Evolutionary conservation across 2,888 invertebrate genomes (phyloP), one percentile per base, ranked within the genome.

Genomic region (Priocnemis perturbator): DNA sequence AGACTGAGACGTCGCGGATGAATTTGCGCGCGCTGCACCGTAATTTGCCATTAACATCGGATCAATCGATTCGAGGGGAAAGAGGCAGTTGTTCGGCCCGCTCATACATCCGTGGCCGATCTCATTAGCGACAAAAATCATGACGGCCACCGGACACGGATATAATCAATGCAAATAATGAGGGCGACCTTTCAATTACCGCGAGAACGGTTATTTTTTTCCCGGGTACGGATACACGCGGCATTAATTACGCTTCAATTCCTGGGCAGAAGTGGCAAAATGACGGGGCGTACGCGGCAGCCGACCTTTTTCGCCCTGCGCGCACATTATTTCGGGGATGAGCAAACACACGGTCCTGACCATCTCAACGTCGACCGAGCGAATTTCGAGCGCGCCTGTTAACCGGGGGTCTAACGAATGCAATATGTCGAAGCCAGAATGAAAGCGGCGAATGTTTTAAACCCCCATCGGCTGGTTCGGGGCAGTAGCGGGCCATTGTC

Each of bases 391-490:
- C 26, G 50, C 37, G 60, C 56, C 67, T 56, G 64, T 76, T 69
- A 76, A 64, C 74, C 60, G 68, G 74, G 68, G 65, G 62, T 59
- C 77, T 81, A 81, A 81, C 79, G 78, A 83, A 79, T 78, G 81
- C 76, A 82, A 85, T 82, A 79, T 79, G 77, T 79, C 75, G 79
- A 74, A 67, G 50, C 50, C 66, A n/a, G 50, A 60, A 17, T 69
- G 69, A 65, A 69, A 64, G 21, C 19, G 53, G 37, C 37, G 59
- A 64, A 59, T 58, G 52, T 64, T 64, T 59, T 52, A 37, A 14
- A 44, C 59, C 23, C 55, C 55, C 37, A 48, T 23, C 61, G 64
- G 72, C 61, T 60, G 66, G 59, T 59, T 44, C 48, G 71, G 57
- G 62, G 68, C 26, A 21, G 58, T 17, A 56, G 58, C 60, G 23